These are phyloP conservation scores for Heterochromis multidens DNA, from an alignment of 2,113 vertebrate genomes.

Conservation along the genomic window DNA sequence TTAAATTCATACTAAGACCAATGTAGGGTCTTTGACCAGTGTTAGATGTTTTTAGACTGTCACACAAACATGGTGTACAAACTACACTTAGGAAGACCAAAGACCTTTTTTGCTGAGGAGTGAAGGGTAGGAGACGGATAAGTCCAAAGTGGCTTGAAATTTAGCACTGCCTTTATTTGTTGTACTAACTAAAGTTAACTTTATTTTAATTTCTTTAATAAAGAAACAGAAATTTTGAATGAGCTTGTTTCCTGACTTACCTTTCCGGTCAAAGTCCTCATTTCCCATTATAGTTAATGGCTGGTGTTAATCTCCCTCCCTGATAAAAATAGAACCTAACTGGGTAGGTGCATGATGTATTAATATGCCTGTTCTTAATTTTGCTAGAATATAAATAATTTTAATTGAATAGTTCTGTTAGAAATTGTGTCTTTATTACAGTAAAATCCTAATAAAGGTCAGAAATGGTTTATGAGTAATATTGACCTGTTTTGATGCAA, in stretches of 20 bases:
- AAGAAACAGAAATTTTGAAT: neutral
- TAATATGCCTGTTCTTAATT: conserved; percentile 19
- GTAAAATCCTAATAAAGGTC: neutral
- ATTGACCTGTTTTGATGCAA: neutral
- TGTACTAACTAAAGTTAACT: neutral
- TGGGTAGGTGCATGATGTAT: conserved; percentile 7
- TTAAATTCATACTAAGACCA: neutral
- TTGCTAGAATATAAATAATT: neutral
- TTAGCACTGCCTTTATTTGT: neutral
- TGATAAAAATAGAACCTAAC: conserved; percentile 31
- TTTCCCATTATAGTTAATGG: conserved; percentile 31
- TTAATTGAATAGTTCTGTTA: neutral
- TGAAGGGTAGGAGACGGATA: neutral
- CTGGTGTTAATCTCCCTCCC: conserved; percentile 17
- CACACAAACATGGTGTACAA: neutral
- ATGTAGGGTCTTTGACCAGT: neutral
- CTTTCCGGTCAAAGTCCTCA: conserved; percentile 14
- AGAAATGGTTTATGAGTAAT: neutral
- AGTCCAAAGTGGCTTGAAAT: neutral
- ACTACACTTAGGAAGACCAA: neutral
- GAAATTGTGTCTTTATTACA: neutral
- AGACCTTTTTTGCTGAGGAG: neutral
- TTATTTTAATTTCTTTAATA: neutral
- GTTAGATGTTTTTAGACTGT: neutral
- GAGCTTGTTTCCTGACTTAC: neutral